A percentile compares a stretch with the other conserved stretches of the same genome.
Conservation (phyloP, 2,113 vertebrate species). For the Leptodactylus fuscus region DNA sequence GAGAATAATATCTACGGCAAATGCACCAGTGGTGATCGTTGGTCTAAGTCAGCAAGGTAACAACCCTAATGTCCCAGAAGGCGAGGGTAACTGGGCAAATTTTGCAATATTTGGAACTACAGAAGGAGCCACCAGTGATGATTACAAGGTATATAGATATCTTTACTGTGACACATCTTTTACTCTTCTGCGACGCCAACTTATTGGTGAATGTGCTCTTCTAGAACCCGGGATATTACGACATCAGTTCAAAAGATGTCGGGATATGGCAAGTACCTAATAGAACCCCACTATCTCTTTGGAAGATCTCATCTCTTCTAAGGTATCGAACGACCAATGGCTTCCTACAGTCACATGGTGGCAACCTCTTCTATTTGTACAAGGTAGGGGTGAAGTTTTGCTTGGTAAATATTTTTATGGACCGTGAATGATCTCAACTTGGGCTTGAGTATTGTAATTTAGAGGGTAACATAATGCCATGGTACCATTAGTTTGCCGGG, state of each 20-base stretch:
- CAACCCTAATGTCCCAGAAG: not conserved
- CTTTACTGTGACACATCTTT: not conserved
- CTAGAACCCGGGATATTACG: conserved; percentile 4
- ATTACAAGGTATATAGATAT: not conserved
- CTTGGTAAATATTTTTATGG: too few species aligned
- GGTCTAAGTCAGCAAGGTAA: conserved; percentile 4
- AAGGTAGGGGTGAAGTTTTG: too few species aligned
- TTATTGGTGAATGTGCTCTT: not conserved
- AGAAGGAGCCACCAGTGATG: not conserved
- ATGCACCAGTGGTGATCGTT: not conserved
- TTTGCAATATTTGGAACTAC: not conserved
- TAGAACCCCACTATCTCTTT: not conserved
- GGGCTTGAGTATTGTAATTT: too few species aligned
- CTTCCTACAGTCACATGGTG: not conserved
- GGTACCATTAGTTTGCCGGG: too few species aligned
- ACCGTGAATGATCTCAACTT: too few species aligned
- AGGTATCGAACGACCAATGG: not conserved
- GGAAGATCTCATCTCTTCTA: not conserved
- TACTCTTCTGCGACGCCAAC: not conserved
- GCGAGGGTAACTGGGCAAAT: not conserved
- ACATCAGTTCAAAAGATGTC: not conserved
- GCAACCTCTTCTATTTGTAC: conserved; percentile 2
- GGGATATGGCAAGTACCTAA: conserved; percentile 6
- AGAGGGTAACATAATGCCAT: too few species aligned
- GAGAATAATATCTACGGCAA: not conserved